These are phyloP conservation scores for Eupithecia subfuscata DNA, from an alignment of 2,888 invertebrate species.

Conservation along the genomic window DNA sequence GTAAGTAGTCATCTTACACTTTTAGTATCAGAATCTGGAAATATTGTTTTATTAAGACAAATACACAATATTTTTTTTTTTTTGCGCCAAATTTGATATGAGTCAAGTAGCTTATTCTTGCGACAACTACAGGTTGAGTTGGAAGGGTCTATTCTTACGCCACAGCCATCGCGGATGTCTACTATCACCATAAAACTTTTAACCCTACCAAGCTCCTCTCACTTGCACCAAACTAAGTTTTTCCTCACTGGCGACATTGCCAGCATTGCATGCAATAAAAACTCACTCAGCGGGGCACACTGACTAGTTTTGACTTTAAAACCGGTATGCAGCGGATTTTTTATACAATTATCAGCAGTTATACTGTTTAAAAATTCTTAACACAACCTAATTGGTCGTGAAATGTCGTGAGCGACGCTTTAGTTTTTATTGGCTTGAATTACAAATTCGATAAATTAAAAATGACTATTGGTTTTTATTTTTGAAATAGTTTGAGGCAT, in stretches of 20 bases:
- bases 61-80: too few relatives aligned
- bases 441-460: conserved; percentile 16
- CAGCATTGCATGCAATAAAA: conserved; percentile 54
- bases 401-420: conserved; percentile 26
- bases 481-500: neutral
- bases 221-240: conserved; percentile 38
- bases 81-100: too few relatives aligned
- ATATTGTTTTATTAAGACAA: too few relatives aligned
- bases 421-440: conserved; percentile 32
- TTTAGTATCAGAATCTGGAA: too few relatives aligned
- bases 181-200: neutral
- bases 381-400: conserved; percentile 34
- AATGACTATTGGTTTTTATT: neutral
- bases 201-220: neutral
- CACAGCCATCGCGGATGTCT: neutral
- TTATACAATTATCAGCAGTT: conserved; percentile 38
- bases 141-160: too few relatives aligned
- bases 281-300: conserved; percentile 46
- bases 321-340: conserved; percentile 47
- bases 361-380: conserved; percentile 33
- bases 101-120: neutral
- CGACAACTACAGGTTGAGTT: neutral
- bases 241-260: conserved; percentile 51
- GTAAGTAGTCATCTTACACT: too few relatives aligned
- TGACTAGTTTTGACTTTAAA: conserved; percentile 55